phyloP scores from a whole-genome alignment of 2,888 invertebrate species.

The Epinotia nisella region DNA sequence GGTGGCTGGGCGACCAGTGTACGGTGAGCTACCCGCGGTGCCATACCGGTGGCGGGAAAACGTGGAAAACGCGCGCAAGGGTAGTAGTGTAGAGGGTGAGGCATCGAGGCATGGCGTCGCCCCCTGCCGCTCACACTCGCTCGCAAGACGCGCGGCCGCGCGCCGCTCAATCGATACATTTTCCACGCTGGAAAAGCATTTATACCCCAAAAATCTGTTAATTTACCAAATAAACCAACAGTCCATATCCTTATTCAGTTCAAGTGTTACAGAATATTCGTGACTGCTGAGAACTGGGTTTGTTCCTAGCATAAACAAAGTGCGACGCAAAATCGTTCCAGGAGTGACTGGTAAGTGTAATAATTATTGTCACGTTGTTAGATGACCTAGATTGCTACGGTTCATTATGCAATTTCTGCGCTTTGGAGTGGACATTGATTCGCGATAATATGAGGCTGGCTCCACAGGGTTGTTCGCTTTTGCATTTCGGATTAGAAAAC shows the following conservation, averaged over 20 bases:
- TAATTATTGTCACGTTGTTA: constrained; percentile 77
- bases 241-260: not conserved
- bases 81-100: constrained; percentile 48
- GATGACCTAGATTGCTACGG: constrained; percentile 72
- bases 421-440: constrained; percentile 28
- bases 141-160: constrained; percentile 72
- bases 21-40: constrained; percentile 18
- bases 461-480: not conserved
- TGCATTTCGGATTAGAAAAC: not conserved
- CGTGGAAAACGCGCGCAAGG: constrained; percentile 79
- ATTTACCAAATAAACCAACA: constrained; percentile 12
- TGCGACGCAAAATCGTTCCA: constrained; percentile 69
- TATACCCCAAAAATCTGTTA: constrained; percentile 17
- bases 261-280: not conserved
- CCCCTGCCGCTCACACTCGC: constrained; percentile 69
- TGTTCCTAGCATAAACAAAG: constrained; percentile 53
- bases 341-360: constrained; percentile 72
- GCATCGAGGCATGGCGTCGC: constrained; percentile 52
- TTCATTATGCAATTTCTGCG: constrained; percentile 41
- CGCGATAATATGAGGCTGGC: not conserved
- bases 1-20: constrained; percentile 70
- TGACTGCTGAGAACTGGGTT: not conserved
- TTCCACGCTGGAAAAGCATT: constrained; percentile 33
- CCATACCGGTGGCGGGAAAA: constrained; percentile 68
- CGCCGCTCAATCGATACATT: constrained; percentile 63